Conservation (phyloP, 2,113 vertebrate species). For the Malurus cyaneus region DNA sequence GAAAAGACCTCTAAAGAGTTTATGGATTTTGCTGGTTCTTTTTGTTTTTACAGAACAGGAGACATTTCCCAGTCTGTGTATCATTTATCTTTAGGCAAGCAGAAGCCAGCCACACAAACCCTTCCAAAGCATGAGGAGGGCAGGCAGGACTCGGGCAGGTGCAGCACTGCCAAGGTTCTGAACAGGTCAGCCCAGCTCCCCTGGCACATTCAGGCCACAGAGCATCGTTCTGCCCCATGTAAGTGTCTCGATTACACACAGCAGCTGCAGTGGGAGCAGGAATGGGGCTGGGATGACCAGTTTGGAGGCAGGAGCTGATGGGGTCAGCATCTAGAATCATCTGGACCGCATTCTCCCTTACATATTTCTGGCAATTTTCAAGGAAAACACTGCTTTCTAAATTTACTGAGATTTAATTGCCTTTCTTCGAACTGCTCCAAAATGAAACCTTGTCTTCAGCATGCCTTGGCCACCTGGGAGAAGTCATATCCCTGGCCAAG, state of each 20-base stretch:
- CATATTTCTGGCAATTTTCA: not conserved
- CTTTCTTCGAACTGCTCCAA: not conserved
- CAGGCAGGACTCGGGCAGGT: not conserved
- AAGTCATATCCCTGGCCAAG: not conserved
- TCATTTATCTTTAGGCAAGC: not conserved
- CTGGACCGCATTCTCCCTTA: not conserved
- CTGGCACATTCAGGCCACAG: not conserved
- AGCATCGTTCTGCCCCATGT: accelerated
- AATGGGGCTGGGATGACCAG: too few species aligned
- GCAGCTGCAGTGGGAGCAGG: not conserved
- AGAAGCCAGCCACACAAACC: not conserved
- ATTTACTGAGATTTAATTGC: not conserved
- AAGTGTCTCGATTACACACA: not conserved
- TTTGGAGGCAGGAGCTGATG: not conserved
- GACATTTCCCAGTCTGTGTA: not conserved
- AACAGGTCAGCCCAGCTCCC: not conserved
- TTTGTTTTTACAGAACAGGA: not conserved
- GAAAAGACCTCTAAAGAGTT: not conserved
- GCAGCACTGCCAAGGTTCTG: not conserved
- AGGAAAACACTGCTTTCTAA: not conserved
- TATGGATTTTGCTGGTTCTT: not conserved
- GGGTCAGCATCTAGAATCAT: not conserved
- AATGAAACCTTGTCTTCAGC: not conserved
- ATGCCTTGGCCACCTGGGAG: not conserved
- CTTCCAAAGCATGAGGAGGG: not conserved